Percentiles rank a stretch among this genome's conserved stretches.
phyloP scores from a whole-genome alignment of 2,797 vertebrate species.

The Spondyliosoma cantharus region DNA sequence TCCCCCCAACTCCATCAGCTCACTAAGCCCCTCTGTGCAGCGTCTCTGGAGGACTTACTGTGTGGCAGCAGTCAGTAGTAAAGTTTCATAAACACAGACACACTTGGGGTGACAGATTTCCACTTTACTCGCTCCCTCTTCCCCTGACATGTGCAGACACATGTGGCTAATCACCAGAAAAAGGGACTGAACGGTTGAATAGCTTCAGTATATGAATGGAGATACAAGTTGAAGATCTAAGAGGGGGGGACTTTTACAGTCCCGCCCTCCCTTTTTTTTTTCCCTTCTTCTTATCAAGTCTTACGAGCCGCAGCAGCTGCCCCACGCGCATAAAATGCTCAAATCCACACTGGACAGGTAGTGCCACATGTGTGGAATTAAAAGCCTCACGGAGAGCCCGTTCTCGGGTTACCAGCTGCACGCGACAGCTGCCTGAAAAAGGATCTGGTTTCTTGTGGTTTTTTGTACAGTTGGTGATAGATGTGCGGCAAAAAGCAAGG shows the following conservation, averaged over 20 bases:
- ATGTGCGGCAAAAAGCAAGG: constrained; percentile 75
- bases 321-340: constrained; percentile 78
- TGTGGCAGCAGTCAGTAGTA: constrained; percentile 68
- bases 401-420: constrained; percentile 84
- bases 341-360: constrained; percentile 85
- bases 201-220: constrained; percentile 37
- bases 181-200: constrained; percentile 30
- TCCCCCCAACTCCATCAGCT: constrained; percentile 30
- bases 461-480: constrained; percentile 82
- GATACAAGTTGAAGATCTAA: constrained; percentile 43
- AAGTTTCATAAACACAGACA: constrained; percentile 78
- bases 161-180: constrained; percentile 73
- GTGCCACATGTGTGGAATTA: constrained; percentile 85
- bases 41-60: constrained; percentile 65
- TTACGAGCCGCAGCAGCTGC: constrained; percentile 81
- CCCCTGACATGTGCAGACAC: constrained; percentile 72
- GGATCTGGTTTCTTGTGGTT: constrained; percentile 82
- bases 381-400: constrained; percentile 65
- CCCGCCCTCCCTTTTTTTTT: not conserved
- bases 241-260: constrained; percentile 49
- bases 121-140: constrained; percentile 55
- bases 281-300: constrained; percentile 45
- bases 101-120: constrained; percentile 67
- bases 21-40: constrained; percentile 44
- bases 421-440: constrained; percentile 85